Evolutionary conservation across 2,113 vertebrate genomes (phyloP).

Genomic region (Ceyx melanurus): DNA sequence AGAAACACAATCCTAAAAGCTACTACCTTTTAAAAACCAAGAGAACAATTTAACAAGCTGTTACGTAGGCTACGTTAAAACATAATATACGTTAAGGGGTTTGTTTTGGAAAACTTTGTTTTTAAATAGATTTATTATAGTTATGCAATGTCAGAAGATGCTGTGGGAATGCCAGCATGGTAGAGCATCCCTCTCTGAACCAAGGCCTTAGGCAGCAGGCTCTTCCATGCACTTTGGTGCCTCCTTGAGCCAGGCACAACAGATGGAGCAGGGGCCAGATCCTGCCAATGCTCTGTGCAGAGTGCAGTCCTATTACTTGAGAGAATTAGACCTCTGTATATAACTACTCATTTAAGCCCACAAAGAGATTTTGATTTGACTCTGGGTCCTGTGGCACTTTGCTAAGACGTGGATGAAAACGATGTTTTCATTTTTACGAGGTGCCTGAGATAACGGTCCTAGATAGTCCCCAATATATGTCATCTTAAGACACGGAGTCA

Average conservation of each 20-base stretch:
- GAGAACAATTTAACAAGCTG: background rate
- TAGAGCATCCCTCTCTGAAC: background rate
- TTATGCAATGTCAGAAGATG: background rate
- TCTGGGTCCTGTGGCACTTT: background rate
- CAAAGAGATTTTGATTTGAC: background rate
- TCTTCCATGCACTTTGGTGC: background rate
- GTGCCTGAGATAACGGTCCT: background rate
- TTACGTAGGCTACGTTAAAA: accelerated
- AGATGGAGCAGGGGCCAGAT: background rate
- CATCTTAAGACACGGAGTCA: background rate
- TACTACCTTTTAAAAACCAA: background rate
- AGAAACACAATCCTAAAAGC: background rate
- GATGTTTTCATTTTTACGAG: background rate
- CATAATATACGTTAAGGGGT: background rate
- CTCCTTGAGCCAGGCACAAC: background rate
- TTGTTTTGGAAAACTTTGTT: background rate
- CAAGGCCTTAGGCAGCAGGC: background rate
- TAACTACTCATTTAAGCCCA: background rate
- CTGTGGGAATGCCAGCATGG: background rate
- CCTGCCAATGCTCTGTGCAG: accelerated
- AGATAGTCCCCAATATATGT: background rate
- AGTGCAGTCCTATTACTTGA: background rate
- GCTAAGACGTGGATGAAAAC: background rate
- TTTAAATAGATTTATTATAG: background rate
- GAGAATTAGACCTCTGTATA: background rate